Base-by-base conservation (phyloP, 2,797 vertebrate species). In the Lacerta bilineata region DNA sequence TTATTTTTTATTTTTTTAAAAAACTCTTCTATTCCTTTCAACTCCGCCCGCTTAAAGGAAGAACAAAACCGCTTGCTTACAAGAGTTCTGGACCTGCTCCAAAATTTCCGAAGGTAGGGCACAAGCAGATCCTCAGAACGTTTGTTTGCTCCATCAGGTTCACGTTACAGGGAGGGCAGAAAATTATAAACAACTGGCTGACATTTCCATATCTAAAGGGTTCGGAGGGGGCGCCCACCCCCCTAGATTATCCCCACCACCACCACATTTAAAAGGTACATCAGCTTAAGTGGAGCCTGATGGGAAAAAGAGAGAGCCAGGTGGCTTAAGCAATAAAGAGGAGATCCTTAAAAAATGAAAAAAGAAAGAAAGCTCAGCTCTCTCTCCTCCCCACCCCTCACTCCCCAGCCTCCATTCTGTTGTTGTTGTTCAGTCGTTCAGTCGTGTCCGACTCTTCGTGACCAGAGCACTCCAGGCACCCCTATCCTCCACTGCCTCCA, bases 111-210 rank as follows among this genome's bases (percentile, higher is more conserved):
- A 95, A 95, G 94, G 92, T 87, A 90, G 94, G 95, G 94, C 93
- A 91, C 75, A 90, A 83, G 93, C 91, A 79, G 90, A 87, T 90
- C 88, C 92, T 84, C 80, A 29, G 91, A 89, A 91, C 89, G 92
- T 94, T 95, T 91, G 94, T 93, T 95, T 94, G 87, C 85, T 94
- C 95, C 97, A 96, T 96, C 95, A 92, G 96, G 96, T 96, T 96
- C 94, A 92, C 87, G 95, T 96, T 97, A 96, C 94, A 90, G 94
- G 95, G 74, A 88, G 94, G 86, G 93, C 91, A 93, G 95, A 96
- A 97, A 95, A 97, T 97, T 91, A 96, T 92, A 97, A 97, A 97
- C 97, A 97, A 97, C 97, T 97, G 97, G 94, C 64, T n/a, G 3
- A 87, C 91, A 96, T 96, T 96, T 97, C 91, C 95, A 96, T 95